Conservation (phyloP, 2,888 invertebrate species). For the Agrotis exclamationis region DNA sequence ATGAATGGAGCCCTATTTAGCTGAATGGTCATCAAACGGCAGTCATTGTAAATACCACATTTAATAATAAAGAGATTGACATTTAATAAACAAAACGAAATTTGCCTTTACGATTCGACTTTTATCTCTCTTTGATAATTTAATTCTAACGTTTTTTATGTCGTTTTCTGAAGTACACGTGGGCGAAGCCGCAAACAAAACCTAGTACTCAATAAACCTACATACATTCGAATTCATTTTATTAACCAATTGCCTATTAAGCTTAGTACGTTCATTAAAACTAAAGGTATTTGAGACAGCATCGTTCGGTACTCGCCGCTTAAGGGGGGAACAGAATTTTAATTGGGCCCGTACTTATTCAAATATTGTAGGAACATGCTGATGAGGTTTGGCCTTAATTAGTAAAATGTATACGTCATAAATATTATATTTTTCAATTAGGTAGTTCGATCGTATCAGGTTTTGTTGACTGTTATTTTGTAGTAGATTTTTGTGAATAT, state of each 20-base stretch:
- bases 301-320: conserved; percentile 18
- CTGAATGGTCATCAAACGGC: no score
- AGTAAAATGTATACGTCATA: conserved; percentile 50
- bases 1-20: no score
- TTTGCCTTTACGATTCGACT: no score
- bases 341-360: conserved; percentile 65
- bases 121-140: no score
- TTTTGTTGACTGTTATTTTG: neutral
- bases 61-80: no score
- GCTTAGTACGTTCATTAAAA: conserved; percentile 57
- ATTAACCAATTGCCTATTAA: conserved; percentile 48
- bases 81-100: no score
- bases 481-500: neutral
- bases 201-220: conserved; percentile 25
- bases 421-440: conserved; percentile 42
- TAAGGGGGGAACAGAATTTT: conserved; percentile 60
- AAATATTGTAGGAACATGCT: conserved; percentile 55
- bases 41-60: no score
- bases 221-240: conserved; percentile 40
- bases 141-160: neutral
- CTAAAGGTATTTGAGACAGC: conserved; percentile 45
- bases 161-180: neutral
- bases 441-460: conserved; percentile 3
- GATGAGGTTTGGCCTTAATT: conserved; percentile 56
- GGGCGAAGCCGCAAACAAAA: neutral